These are phyloP conservation scores for Astur gentilis DNA, from an alignment of 2,113 vertebrate species.

Conservation along the genomic window DNA sequence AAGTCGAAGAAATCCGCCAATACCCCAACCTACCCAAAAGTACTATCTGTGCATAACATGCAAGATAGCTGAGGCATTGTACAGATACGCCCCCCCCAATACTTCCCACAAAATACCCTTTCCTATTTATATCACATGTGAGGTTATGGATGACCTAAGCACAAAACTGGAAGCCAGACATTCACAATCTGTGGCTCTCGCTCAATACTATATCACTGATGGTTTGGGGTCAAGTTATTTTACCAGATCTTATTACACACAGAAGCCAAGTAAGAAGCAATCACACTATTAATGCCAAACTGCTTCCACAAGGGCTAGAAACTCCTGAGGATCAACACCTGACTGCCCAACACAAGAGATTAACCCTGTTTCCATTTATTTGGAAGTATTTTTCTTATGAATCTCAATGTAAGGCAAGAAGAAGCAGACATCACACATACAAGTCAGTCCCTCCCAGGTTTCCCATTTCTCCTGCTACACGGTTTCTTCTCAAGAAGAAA, in stretches of 20 bases:
- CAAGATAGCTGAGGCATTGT: neutral
- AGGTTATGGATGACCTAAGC: neutral
- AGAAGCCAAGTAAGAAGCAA: neutral
- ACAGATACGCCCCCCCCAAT: accelerated
- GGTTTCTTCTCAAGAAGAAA: neutral
- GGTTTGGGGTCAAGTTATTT: neutral
- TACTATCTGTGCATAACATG: neutral
- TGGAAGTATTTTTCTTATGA: neutral
- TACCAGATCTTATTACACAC: neutral
- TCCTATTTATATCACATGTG: neutral
- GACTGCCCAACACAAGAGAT: neutral
- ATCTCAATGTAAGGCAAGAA: neutral
- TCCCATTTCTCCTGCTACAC: neutral
- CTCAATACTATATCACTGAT: neutral
- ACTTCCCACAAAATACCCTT: neutral
- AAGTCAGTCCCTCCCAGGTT: neutral
- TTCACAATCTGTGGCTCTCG: neutral
- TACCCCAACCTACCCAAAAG: neutral
- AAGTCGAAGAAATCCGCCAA: neutral
- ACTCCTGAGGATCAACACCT: neutral
- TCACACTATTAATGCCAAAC: neutral
- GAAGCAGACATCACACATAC: neutral
- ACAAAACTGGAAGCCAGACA: neutral
- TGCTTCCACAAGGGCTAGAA: neutral
- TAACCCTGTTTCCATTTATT: neutral